phyloP scores from a whole-genome alignment of 2,888 invertebrate genomes.

The Dynastes tityus region DNA sequence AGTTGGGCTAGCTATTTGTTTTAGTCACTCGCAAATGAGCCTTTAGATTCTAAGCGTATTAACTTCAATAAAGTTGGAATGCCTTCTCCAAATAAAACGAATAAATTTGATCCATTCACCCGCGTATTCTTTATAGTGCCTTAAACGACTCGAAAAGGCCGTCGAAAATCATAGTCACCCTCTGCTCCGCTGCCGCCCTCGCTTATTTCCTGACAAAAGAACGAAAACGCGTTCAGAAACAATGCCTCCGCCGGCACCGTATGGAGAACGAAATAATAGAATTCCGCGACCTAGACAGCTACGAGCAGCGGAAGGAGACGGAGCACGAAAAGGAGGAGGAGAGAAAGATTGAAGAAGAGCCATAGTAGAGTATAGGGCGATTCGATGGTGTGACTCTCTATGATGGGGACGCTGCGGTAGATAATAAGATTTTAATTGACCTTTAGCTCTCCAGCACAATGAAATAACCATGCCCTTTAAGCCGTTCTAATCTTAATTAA shows the following conservation, averaged over 20 bases:
- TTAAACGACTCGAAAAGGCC: neutral
- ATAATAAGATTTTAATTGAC: conserved; percentile 3
- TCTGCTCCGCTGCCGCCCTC: neutral
- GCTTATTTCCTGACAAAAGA: neutral
- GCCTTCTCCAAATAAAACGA: no score
- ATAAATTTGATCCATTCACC: no score
- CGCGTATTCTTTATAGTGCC: no score
- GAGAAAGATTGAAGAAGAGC: no score
- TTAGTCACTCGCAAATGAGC: no score
- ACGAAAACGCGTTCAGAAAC: neutral
- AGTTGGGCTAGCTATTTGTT: no score
- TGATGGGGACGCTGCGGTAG: no score
- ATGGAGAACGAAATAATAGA: conserved; percentile 5
- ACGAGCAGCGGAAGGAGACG: neutral
- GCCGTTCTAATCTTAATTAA: conserved; percentile 10
- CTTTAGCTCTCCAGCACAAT: neutral
- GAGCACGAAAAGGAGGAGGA: no score
- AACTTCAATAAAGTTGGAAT: no score
- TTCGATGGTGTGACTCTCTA: neutral
- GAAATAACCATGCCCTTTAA: neutral
- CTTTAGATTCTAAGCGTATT: no score
- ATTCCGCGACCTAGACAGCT: neutral
- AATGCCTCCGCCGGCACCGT: neutral
- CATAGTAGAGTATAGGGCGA: neutral
- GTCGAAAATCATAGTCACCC: neutral